Base-by-base conservation (phyloP, 2,888 invertebrate species). In the Coleophora deauratella region DNA sequence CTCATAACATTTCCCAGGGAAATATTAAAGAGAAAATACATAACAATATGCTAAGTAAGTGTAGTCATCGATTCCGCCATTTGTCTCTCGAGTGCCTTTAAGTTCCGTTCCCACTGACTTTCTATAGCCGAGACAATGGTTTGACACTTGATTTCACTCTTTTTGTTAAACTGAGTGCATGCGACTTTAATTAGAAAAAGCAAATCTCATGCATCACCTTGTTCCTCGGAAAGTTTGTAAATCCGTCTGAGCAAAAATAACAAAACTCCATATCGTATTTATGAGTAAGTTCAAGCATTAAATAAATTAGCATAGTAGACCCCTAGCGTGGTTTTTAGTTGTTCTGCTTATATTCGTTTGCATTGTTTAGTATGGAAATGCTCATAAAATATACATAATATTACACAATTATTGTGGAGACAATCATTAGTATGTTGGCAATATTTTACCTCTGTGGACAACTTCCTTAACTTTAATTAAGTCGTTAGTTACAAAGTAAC, bases 131-230 rank as follows among this genome's bases (percentile, higher is more conserved):
- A 71, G 59, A 84, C 84, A 85, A 85, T 84, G 50, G 73, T 53
- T 68, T 62, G 72, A 6, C 76, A 73, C 63, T 55, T 62, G 74
- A 73, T 84, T 84, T 85, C 82, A 78, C 82, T 80, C 72, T 77
- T 82, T 84, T 84, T 84, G 77, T 77, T 77, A 79, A 70, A 6
- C 61, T 51, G 54, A 61, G 59, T 52, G 56, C 57, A 62, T 57
- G 60, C 56, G 52, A 58, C 57, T 59, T 62, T 73, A 77, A 80
- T 81, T 78, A 69, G 61, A 65, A 59, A 52, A 55, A 62, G 62
- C 66, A 56, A 58, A 57, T 53, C 54, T 58, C 57, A 62, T 61
- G 67, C 56, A 55, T 68, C 71, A 79, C 79, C 72, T 72, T 48
- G 55, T 55, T 55, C 53, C 21, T 35, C 13, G 21, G 12, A 21